A percentile compares a stretch with the other conserved stretches of the same genome.
phyloP scores from a whole-genome alignment of 2,797 vertebrate genomes.

The Cynodonichthys magdalenae region DNA sequence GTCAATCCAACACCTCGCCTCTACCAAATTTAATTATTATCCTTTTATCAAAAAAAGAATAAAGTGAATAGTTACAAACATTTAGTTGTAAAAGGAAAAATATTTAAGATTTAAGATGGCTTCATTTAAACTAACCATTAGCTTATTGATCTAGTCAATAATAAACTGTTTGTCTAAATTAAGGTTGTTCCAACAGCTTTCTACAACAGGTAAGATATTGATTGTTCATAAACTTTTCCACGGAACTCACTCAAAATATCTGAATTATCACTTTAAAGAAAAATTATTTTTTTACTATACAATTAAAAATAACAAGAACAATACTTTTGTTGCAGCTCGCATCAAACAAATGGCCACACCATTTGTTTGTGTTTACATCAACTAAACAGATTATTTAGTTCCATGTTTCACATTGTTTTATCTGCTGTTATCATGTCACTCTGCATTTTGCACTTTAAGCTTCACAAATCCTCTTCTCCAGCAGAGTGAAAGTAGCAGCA shows the following conservation, averaged over 20 bases:
- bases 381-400: conserved; percentile 35
- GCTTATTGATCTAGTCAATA: no score
- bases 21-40: no score
- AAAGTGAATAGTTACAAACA: no score
- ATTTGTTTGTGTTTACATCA: conserved; percentile 10
- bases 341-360: conserved; percentile 6
- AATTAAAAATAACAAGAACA: conserved; percentile 5
- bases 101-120: no score
- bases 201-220: no score
- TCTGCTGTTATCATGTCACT: neutral
- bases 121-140: no score
- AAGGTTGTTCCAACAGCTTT: no score
- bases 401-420: neutral
- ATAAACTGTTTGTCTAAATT: no score
- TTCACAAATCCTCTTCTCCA: conserved; percentile 5
- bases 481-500: conserved; percentile 99
- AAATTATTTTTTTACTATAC: neutral
- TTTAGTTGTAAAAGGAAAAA: no score
- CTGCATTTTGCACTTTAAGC: neutral
- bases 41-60: no score
- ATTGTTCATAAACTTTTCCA: no score
- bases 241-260: neutral
- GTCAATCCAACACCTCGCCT: no score
- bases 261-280: neutral
- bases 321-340: conserved; percentile 49